A percentile compares a stretch with the other conserved stretches of the same genome.
Evolutionary conservation across 2,888 invertebrate genomes (phyloP).

Genomic region (Perithous albicinctus): DNA sequence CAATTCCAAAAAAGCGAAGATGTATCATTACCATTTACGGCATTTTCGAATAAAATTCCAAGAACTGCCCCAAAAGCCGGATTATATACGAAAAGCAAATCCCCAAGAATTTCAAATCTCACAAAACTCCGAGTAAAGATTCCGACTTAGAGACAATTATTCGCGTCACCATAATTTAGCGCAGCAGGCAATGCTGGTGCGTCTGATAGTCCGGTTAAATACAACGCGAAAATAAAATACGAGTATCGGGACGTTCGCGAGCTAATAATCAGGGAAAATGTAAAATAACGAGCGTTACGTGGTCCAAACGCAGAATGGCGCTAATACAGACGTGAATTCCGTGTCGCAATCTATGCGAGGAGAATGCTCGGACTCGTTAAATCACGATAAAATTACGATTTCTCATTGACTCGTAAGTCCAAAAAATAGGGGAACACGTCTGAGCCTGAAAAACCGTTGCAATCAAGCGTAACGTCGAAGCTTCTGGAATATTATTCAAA

Average conservation of each 20-base stretch:
- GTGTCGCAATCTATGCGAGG: conserved; percentile 12
- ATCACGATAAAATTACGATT: background rate
- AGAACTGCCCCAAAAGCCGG: too few relatives aligned
- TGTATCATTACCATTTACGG: too few relatives aligned
- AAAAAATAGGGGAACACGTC: too few relatives aligned
- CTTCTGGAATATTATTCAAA: background rate
- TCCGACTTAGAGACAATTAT: too few relatives aligned
- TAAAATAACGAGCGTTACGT: conserved; percentile 49
- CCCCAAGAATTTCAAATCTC: too few relatives aligned
- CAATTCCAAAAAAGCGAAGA: too few relatives aligned
- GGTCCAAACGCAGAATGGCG: conserved; percentile 63
- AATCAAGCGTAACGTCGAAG: background rate
- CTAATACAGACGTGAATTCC: conserved; percentile 45
- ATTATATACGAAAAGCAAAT: too few relatives aligned
- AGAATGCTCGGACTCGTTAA: background rate
- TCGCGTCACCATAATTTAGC: too few relatives aligned
- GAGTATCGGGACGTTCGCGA: background rate
- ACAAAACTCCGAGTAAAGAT: too few relatives aligned
- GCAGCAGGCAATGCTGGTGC: too few relatives aligned
- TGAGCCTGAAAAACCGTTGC: background rate
- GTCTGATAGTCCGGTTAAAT: too few relatives aligned
- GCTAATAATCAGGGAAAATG: conserved; percentile 5
- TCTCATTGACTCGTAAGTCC: background rate
- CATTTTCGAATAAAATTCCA: too few relatives aligned
- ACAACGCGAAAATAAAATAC: background rate